These are phyloP conservation scores for Hyperopisus bebe DNA, from an alignment of 2,113 vertebrate genomes.

Conservation along the genomic window DNA sequence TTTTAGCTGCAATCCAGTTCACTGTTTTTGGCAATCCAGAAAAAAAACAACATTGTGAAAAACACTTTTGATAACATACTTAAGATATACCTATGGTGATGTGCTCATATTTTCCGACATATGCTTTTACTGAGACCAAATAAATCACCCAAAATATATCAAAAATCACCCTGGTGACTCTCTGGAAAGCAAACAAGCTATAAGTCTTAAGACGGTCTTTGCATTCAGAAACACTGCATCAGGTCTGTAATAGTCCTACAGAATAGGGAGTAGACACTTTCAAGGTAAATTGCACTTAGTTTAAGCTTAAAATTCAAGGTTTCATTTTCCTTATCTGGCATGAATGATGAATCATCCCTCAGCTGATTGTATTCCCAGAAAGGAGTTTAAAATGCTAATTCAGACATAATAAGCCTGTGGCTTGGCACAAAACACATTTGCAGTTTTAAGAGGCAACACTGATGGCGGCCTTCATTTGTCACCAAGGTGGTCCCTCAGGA, in stretches of 20 bases:
- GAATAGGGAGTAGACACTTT: background rate
- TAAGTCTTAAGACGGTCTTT: background rate
- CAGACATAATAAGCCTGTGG: background rate
- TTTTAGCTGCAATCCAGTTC: background rate
- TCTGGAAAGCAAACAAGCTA: background rate
- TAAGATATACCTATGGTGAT: background rate
- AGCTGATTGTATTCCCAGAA: conserved; percentile 1
- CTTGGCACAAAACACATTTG: background rate
- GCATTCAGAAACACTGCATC: background rate
- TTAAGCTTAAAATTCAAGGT: conserved; percentile 6
- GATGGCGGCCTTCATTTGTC: background rate
- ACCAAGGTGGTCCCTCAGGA: background rate
- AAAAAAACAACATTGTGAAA: background rate
- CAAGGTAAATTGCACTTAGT: background rate
- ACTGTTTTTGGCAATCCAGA: background rate
- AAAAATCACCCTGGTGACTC: background rate
- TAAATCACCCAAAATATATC: background rate
- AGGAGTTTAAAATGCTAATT: background rate
- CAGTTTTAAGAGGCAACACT: background rate
- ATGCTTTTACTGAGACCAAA: background rate
- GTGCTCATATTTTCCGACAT: background rate
- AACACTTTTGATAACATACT: background rate
- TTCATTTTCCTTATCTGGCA: conserved; percentile 3
- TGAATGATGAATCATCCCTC: background rate
- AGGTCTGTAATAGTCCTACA: background rate